phyloP scores from a whole-genome alignment of 1,140 invertebrate genomes.

The Popillia japonica region DNA sequence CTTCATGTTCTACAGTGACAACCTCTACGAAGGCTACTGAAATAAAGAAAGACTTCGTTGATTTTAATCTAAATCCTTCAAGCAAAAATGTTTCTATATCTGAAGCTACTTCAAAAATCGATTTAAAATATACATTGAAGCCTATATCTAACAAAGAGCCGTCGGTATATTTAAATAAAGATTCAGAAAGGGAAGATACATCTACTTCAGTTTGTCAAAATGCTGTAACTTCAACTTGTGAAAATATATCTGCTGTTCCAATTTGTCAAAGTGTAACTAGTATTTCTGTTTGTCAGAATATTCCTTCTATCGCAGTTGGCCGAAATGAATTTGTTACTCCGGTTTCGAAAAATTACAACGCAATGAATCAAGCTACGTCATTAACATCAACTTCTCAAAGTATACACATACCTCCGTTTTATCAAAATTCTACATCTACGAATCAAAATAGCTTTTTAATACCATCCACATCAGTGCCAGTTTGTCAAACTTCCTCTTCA shows the following conservation, averaged over 20 bases:
- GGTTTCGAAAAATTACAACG: background rate
- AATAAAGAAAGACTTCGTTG: background rate
- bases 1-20: background rate
- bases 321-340: background rate
- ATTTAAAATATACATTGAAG: conserved; percentile 8
- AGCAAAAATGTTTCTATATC: background rate
- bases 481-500: background rate
- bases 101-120: background rate
- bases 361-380: background rate
- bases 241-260: background rate
- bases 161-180: background rate
- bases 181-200: background rate
- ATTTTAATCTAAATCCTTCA: background rate
- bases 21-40: background rate
- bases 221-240: background rate
- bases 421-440: background rate
- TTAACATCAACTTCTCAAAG: background rate
- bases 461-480: background rate
- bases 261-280: background rate
- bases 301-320: background rate
- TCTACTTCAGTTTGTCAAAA: background rate
- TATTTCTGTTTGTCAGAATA: background rate
- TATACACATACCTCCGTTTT: background rate
- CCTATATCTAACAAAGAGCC: background rate
- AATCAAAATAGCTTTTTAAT: background rate